Evolutionary conservation across 2,888 invertebrate species (phyloP), one percentile per base, ranked within the genome.

Genomic region (Pachliopta kotzebuea): DNA sequence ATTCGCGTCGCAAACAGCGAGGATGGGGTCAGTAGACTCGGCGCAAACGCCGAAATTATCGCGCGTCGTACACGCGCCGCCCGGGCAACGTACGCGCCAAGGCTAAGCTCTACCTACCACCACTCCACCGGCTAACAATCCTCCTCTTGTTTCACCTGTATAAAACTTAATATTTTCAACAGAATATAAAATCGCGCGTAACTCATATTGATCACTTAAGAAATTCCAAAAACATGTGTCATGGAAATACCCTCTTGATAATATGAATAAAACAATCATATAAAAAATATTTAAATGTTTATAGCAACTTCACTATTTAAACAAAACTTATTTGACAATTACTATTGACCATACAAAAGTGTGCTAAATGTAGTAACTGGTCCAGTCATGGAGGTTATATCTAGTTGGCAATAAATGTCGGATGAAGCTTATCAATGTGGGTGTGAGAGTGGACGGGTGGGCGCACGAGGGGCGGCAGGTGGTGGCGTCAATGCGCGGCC

Each of bases 401-500:
- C 68, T 62, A 69, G 69, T 68, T 69, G 58, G 69, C 69, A 70
- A 68, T 66, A 65, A 67, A 70, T 66, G 60, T 70, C 64, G 65
- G 65, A 62, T 50, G 63, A 67, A 66, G 65, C 68, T 69, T 71
- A 69, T 68, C 68, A 70, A 68, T 56, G 72, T 73, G 72, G 74
- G 74, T 69, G 73, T 76, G 77, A 77, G 78, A 77, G 76, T 73
- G 72, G 68, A 68, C 67, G 65, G 71, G 59, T 68, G 69, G 71
- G 66, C 70, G 69, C 56, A 69, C 65, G 79, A 77, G 80, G 78
- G 77, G 78, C 76, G 83, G 82, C 80, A 79, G 84, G 83, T 79
- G 80, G 81, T 75, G 78, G 80, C 90, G 92, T 92, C 92, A 91
- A 92, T 85, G 92, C 82, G 91, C 92, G 92, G 83, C 92, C 92